Conservation (phyloP, 2,888 invertebrate genomes). For the Scelioninae gen. 1 region DNA sequence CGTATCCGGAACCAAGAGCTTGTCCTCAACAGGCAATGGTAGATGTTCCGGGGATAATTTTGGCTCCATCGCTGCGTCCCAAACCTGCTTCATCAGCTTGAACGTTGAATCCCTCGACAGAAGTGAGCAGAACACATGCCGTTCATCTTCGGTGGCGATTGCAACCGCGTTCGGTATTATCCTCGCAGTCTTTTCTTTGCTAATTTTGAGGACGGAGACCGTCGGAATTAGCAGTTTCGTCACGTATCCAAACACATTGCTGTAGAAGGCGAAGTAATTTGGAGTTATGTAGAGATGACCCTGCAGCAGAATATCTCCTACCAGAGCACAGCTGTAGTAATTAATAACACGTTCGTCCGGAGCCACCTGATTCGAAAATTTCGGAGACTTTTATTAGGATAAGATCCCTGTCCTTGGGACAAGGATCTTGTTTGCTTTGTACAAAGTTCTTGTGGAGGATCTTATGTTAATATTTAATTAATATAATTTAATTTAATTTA, state of each 20-base stretch:
- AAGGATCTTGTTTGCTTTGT: constrained; percentile 23
- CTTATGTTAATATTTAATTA: too few species aligned
- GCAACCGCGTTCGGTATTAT: too few species aligned
- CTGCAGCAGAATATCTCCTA: constrained; percentile 95
- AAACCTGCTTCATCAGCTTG: too few species aligned
- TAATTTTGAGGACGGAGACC: constrained; percentile 92
- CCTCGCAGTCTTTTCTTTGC: constrained; percentile 97
- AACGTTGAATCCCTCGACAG: too few species aligned
- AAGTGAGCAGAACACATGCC: too few species aligned
- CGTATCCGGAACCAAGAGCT: too few species aligned
- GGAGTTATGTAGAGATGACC: constrained; percentile 97
- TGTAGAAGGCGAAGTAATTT: constrained; percentile 98
- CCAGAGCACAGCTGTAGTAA: constrained; percentile 96
- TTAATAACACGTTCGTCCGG: constrained; percentile 94
- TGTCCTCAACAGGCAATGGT: too few species aligned
- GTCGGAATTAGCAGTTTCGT: constrained; percentile 96
- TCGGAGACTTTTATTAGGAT: constrained; percentile 77
- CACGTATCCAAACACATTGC: constrained; percentile 97
- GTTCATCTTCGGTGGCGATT: too few species aligned
- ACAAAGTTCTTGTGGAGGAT: too few species aligned
- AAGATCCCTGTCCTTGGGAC: constrained; percentile 73
- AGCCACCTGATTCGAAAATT: constrained; percentile 86
- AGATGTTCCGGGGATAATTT: too few species aligned
- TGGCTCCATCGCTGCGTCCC: too few species aligned
- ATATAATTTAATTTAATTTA: too few species aligned